Conservation (phyloP, 2,113 vertebrate species). For the Podiceps cristatus region DNA sequence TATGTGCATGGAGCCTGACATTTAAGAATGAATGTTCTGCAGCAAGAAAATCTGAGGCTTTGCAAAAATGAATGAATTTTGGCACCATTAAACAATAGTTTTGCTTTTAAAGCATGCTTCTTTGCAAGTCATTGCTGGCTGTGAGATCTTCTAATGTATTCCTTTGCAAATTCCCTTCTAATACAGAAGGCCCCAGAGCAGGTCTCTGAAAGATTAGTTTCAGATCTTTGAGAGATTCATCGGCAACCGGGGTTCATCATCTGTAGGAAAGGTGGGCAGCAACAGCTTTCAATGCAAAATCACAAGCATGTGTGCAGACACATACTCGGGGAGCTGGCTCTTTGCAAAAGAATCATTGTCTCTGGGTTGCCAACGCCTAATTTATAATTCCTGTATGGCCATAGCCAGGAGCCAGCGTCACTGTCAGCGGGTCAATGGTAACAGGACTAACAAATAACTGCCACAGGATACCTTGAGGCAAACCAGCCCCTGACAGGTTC, state of each 20-base stretch:
- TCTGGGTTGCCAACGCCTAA: background rate
- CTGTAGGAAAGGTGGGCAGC: background rate
- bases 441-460: constrained; percentile 31
- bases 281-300: background rate
- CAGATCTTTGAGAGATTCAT: background rate
- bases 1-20: background rate
- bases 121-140: background rate
- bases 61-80: constrained; percentile 47
- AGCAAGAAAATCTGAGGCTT: constrained; percentile 12
- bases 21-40: constrained; percentile 56
- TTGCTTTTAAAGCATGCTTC: constrained; percentile 10
- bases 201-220: constrained; percentile 18
- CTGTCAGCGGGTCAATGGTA: background rate
- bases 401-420: background rate
- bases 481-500: constrained; percentile 4
- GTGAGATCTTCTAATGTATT: background rate
- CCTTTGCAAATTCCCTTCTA: constrained; percentile 3
- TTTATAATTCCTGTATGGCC: background rate
- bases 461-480: constrained; percentile 39
- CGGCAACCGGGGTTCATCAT: background rate
- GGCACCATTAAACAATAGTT: constrained; percentile 18
- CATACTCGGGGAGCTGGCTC: background rate
- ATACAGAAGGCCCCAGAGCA: background rate
- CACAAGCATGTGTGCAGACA: background rate
- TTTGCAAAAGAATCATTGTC: background rate